Percentiles rank a stretch among this genome's conserved stretches.
These are phyloP conservation scores for Heteromyza rotundicornis DNA, from an alignment of 2,888 invertebrate genomes.

Conservation along the genomic window DNA sequence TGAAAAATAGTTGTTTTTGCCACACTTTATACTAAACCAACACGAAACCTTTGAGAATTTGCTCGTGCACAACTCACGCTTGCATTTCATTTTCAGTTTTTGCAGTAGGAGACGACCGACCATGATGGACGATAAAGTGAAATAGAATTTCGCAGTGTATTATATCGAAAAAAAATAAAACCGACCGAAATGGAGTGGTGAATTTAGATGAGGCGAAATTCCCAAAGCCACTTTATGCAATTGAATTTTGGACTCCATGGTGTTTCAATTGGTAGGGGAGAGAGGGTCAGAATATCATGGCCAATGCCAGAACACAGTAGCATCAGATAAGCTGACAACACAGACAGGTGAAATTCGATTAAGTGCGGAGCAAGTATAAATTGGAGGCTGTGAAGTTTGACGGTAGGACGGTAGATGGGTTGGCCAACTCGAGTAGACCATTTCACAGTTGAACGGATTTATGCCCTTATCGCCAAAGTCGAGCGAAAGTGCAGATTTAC, in stretches of 20 bases:
- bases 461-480: too few relatives aligned
- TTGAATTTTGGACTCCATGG: constrained; percentile 2
- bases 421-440: too few relatives aligned
- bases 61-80: neutral
- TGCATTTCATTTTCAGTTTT: neutral
- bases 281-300: constrained; percentile 1
- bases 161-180: neutral
- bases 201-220: neutral
- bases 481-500: too few relatives aligned
- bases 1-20: neutral
- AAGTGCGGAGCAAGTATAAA: neutral
- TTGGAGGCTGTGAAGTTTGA: too few relatives aligned
- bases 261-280: too few relatives aligned
- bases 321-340: constrained; percentile 7
- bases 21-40: neutral
- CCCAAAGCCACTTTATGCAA: constrained; percentile 4
- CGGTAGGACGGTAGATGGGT: too few relatives aligned
- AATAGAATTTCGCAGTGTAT: neutral
- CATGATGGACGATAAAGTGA: neutral
- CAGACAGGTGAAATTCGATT: constrained; percentile 21
- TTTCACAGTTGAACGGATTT: too few relatives aligned
- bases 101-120: neutral
- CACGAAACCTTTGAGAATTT: neutral
- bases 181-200: neutral
- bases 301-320: neutral